Evolutionary conservation across 2,888 invertebrate genomes (phyloP).

Genomic region (Torymus auratus): DNA sequence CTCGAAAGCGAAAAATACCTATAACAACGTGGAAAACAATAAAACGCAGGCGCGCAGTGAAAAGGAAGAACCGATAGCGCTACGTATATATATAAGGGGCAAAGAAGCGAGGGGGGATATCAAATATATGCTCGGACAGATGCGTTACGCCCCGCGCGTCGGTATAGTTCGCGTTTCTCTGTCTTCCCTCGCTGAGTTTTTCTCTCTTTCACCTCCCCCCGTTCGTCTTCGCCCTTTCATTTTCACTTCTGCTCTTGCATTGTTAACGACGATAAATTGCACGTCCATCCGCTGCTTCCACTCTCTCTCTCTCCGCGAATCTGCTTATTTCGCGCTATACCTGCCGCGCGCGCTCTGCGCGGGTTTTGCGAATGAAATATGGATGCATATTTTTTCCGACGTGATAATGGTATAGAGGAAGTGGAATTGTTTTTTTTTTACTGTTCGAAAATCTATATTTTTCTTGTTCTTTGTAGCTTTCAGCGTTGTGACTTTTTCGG

Average conservation of each 20-base stretch:
- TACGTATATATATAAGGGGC: too few species aligned
- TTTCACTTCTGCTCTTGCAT: conserved; percentile 42
- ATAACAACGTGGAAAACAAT: too few species aligned
- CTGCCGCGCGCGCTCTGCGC: neutral
- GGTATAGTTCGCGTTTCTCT: conserved; percentile 6
- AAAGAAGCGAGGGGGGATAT: conserved; percentile 64
- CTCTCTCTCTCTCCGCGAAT: neutral
- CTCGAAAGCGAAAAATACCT: too few species aligned
- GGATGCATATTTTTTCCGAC: too few species aligned
- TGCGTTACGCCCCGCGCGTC: conserved; percentile 68
- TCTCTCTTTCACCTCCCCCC: neutral
- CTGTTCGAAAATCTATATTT: too few species aligned
- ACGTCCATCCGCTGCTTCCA: neutral
- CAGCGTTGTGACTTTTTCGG: too few species aligned
- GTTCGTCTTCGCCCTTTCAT: conserved; percentile 32
- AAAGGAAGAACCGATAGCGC: too few species aligned
- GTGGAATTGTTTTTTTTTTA: too few species aligned
- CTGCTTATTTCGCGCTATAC: conserved; percentile 35
- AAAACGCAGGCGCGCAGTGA: too few species aligned
- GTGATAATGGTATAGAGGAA: too few species aligned
- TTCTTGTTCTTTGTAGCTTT: too few species aligned
- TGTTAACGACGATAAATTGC: conserved; percentile 51
- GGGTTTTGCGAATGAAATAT: too few species aligned
- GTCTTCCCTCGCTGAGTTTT: neutral
- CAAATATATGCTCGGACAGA: conserved; percentile 76